Evolutionary conservation across 2,888 invertebrate genomes (phyloP).

Genomic region (Corbicula japonica): DNA sequence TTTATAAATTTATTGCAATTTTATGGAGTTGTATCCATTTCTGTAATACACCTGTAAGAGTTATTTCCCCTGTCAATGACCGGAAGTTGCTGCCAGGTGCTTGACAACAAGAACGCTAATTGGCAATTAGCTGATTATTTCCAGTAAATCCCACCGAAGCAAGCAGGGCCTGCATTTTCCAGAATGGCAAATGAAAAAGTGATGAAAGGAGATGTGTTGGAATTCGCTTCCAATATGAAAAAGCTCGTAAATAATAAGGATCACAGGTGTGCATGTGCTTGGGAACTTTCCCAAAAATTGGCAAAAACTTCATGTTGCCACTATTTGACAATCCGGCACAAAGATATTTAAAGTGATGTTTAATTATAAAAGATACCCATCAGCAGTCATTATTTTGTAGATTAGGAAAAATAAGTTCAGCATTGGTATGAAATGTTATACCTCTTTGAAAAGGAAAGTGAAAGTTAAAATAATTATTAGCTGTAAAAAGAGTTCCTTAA

Average conservation of each 20-base stretch:
- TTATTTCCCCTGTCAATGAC: conserved; percentile 38
- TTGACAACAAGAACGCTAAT: conserved; percentile 67
- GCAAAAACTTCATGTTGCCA: no score
- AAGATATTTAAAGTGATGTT: no score
- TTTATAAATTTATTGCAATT: no score
- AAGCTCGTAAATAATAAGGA: conserved; percentile 83
- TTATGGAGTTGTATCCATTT: no score
- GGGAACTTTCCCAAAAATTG: no score
- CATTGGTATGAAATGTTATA: no score
- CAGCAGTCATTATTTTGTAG: no score
- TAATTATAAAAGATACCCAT: no score
- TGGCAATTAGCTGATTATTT: conserved; percentile 37
- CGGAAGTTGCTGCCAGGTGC: conserved; percentile 58
- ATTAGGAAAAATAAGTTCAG: no score
- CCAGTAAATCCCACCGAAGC: no score
- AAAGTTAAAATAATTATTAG: conserved; percentile 12
- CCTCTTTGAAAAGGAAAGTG: conserved; percentile 17
- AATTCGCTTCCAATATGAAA: conserved; percentile 83
- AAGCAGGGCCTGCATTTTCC: background rate
- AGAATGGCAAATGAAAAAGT: conserved; percentile 76
- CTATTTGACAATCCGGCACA: no score
- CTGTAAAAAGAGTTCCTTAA: no score
- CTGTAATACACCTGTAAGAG: background rate
- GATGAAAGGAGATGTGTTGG: conserved; percentile 80
- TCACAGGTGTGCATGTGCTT: conserved; percentile 77